Evolutionary conservation across 2,797 vertebrate genomes (phyloP).

Genomic region (Epinephelus malabaricus): DNA sequence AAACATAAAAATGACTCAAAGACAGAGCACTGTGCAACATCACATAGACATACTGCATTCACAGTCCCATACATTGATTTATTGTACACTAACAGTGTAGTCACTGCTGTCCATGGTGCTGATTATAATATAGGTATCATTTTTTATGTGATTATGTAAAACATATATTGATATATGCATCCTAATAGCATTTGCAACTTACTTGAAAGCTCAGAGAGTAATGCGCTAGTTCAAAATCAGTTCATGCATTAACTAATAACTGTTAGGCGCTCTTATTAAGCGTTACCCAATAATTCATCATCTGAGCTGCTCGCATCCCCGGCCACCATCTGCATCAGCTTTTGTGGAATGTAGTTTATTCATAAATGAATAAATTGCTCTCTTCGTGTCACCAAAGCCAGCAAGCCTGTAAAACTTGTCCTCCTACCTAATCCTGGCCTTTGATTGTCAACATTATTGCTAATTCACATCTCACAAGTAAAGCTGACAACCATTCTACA

Average conservation of each 20-base stretch:
- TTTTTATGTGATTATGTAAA: constrained; percentile 45
- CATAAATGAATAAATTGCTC: constrained; percentile 51
- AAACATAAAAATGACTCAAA: constrained; percentile 50
- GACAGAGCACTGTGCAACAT: constrained; percentile 14
- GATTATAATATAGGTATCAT: constrained; percentile 11
- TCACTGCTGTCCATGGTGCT: constrained; percentile 23
- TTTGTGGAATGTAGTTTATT: constrained; percentile 51
- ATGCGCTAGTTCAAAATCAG: constrained; percentile 46
- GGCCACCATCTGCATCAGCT: constrained; percentile 45
- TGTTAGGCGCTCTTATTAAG: constrained; percentile 35
- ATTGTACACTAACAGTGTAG: neutral
- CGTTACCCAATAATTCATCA: constrained; percentile 61
- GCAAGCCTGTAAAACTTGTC: constrained; percentile 41
- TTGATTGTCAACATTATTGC: constrained; percentile 61
- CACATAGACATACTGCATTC: constrained; percentile 8
- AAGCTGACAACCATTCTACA: constrained; percentile 63
- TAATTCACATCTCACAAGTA: constrained; percentile 49
- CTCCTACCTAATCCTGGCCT: constrained; percentile 52
- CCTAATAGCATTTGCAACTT: constrained; percentile 14
- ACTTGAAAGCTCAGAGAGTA: constrained; percentile 23
- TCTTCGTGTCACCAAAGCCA: constrained; percentile 29
- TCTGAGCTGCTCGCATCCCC: constrained; percentile 46
- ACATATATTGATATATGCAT: constrained; percentile 32
- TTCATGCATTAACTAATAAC: constrained; percentile 44
- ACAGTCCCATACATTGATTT: constrained; percentile 5